Percentiles rank a stretch among this genome's conserved stretches.
These are phyloP conservation scores for Gymnogyps californianus DNA, from an alignment of 2,113 vertebrate genomes.

Conservation along the genomic window DNA sequence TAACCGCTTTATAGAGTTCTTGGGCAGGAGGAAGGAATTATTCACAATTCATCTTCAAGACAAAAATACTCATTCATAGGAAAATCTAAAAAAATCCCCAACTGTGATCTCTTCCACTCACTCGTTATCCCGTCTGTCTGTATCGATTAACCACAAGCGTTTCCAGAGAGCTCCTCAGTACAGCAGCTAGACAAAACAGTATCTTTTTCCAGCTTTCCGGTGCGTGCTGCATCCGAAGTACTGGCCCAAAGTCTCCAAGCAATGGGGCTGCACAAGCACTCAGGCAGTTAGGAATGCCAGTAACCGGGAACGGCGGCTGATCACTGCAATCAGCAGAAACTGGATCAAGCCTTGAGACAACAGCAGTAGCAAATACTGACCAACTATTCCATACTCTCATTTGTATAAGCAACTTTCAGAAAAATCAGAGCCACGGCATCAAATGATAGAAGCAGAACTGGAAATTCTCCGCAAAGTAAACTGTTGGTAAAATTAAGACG, in stretches of 20 bases:
- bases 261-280: not conserved
- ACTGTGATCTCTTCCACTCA: not conserved
- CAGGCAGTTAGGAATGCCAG: not conserved
- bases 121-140: not conserved
- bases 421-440: not conserved
- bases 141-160: not conserved
- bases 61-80: conserved; percentile 26
- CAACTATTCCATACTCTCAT: accelerated
- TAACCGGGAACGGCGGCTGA: accelerated
- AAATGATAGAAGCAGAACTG: not conserved
- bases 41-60: conserved; percentile 6
- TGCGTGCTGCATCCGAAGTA: not conserved
- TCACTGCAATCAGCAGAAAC: not conserved
- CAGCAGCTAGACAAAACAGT: conserved; percentile 25
- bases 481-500: not conserved
- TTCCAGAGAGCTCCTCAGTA: conserved; percentile 37
- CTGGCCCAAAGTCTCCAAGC: not conserved
- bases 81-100: not conserved
- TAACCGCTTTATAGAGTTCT: not conserved
- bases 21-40: not conserved
- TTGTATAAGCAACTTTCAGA: not conserved
- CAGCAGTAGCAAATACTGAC: not conserved
- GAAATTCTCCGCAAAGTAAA: not conserved
- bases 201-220: not conserved
- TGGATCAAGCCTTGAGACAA: not conserved